Evolutionary conservation across 1,140 invertebrate species (phyloP).

Genomic region (Drosophila jambulina): DNA sequence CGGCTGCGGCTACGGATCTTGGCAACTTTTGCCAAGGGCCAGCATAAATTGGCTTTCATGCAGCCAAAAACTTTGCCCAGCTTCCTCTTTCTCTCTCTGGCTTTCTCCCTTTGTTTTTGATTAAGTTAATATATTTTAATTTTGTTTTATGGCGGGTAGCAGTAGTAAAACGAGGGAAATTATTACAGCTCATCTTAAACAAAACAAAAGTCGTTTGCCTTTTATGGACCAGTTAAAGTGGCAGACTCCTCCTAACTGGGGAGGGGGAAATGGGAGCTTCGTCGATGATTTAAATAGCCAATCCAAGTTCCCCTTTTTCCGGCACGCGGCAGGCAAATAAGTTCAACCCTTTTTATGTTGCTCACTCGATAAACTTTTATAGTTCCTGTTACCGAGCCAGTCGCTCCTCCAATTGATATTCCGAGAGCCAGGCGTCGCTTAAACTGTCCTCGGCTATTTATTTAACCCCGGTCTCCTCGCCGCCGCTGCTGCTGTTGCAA

Average conservation of each 20-base stretch:
- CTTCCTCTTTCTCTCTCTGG: neutral
- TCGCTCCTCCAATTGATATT: conserved; percentile 15
- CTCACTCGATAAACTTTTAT: conserved; percentile 66
- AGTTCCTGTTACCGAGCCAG: conserved; percentile 25
- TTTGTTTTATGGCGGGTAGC: conserved; percentile 39
- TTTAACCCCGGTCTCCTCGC: conserved; percentile 41
- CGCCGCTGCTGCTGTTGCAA: conserved; percentile 60
- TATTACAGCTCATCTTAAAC: conserved; percentile 42
- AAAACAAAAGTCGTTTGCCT: conserved; percentile 45
- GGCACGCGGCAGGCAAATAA: conserved; percentile 19
- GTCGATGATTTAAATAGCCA: conserved; percentile 51
- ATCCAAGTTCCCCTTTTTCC: conserved; percentile 8
- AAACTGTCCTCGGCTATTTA: conserved; percentile 66
- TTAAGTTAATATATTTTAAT: conserved; percentile 58
- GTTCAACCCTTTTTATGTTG: conserved; percentile 59
- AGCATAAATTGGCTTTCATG: conserved; percentile 48
- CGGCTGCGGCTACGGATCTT: conserved; percentile 23
- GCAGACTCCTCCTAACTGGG: conserved; percentile 3
- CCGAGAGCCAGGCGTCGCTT: conserved; percentile 27
- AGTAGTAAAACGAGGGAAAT: conserved; percentile 46
- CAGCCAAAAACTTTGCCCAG: conserved; percentile 41
- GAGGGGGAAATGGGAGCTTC: neutral
- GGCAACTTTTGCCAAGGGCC: conserved; percentile 44
- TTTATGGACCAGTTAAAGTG: conserved; percentile 37
- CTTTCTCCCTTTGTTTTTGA: conserved; percentile 19